Evolutionary conservation across 1,140 invertebrate genomes (phyloP), one percentile per base, ranked within the genome.

Genomic region (Bicyclus anynana): DNA sequence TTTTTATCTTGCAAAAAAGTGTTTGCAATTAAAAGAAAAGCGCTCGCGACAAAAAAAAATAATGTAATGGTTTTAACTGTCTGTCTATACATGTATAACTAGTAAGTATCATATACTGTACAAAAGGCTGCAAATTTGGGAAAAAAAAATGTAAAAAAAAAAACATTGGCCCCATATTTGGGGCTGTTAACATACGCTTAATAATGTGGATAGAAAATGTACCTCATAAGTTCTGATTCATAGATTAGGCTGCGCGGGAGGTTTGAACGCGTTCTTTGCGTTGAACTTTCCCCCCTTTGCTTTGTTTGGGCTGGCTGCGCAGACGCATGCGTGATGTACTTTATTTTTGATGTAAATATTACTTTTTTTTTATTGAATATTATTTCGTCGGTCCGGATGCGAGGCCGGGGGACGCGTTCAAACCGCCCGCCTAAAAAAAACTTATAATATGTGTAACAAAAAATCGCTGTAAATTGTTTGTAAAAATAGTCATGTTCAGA

Each of bases 21-120:
- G 3, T 18, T 26, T 46, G 63, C n/a, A n/a, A n/a, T n/a, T n/a
- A 58, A 66, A 55, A 21, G 65, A 73, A 74, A 79, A 72, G 59
- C 17, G 55, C 57, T 63, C 63, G 71, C 83, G 58, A 77, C 76
- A 78, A 86, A 86, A 84, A 84, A 82, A 85, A 83, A 81, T 79
- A 81, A 75, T 69, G 66, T 77, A 77, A 84, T 70, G 67, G 78
- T 86, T 81, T 83, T 82, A 84, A 82, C 78, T 84, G 83, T 46
- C 42, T 87, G 80, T 84, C 78, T 84, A 84, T 84, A 82, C 80
- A 84, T 87, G 75, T 82, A 75, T 85, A 76, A 80, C 80, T 87
- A 84, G 82, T 84, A 85, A 87, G 80, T 87, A 87, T 87, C 80
- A 87, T 85, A 87, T 87, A 87, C 81, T 87, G 80, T 87, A 87